Percentiles rank a stretch among this genome's conserved stretches.
Evolutionary conservation across 1,140 invertebrate genomes (phyloP).

Genomic region (Elymnias hypermnestra): DNA sequence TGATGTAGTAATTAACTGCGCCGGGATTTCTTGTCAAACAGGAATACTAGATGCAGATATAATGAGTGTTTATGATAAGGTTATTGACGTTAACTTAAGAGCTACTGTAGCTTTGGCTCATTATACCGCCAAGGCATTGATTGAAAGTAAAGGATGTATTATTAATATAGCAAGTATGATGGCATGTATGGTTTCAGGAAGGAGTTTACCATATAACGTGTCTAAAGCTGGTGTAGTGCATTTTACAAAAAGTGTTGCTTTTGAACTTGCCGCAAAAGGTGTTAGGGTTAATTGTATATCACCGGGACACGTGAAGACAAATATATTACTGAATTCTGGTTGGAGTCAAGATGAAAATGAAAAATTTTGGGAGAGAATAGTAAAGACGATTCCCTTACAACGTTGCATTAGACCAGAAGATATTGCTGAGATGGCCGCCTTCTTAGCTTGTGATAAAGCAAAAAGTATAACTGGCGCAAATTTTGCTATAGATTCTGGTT

Average conservation of each 20-base stretch:
- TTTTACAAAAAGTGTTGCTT: constrained; percentile 29
- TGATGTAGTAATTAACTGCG: constrained; percentile 11
- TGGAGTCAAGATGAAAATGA: constrained; percentile 11
- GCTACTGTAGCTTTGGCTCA: constrained; percentile 5
- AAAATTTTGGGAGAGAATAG: constrained; percentile 1
- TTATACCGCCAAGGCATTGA: constrained; percentile 3
- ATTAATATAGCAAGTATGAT: constrained; percentile 13
- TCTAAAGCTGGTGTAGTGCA: constrained; percentile 20
- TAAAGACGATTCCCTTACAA: constrained; percentile 8
- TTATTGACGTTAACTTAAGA: constrained; percentile 8
- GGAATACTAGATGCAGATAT: constrained; percentile 1
- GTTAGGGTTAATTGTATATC: constrained; percentile 33
- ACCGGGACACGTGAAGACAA: constrained; percentile 26
- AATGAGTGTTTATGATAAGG: constrained; percentile 5
- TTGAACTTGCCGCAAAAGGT: constrained; percentile 25
- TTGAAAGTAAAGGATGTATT: constrained; percentile 14
- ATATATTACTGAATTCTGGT: constrained; percentile 18
- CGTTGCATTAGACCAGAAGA: constrained; percentile 19
- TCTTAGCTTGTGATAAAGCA: constrained; percentile 29
- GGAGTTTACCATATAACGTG: constrained; percentile 5
- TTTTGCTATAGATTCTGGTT: constrained; percentile 25
- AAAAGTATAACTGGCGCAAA: constrained; percentile 27
- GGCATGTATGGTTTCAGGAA: constrained; percentile 1
- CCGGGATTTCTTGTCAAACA: background rate
- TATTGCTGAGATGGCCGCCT: constrained; percentile 26